These are phyloP conservation scores for Tinamus major DNA, from an alignment of 2,797 vertebrate genomes.

Conservation along the genomic window DNA sequence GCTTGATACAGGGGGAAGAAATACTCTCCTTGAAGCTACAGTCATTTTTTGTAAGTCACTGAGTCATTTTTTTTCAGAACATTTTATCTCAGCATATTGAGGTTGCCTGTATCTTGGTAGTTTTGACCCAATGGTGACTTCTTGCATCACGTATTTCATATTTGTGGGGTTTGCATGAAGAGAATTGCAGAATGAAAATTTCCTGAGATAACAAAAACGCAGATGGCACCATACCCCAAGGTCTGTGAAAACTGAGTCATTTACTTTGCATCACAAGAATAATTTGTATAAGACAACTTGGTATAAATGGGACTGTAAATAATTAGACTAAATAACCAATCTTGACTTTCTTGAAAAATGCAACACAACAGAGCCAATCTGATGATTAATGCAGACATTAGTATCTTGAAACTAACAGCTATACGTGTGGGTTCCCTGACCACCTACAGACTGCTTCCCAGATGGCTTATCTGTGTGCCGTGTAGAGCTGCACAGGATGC, in stretches of 20 bases:
- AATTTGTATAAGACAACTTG: constrained; percentile 14
- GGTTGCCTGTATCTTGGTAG: not conserved
- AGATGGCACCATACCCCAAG: constrained; percentile 4
- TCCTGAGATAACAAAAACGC: constrained; percentile 28
- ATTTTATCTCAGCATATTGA: constrained; percentile 1
- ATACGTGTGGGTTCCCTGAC: not conserved
- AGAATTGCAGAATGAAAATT: constrained; percentile 35
- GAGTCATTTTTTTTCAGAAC: not conserved
- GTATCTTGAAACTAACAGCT: constrained; percentile 25
- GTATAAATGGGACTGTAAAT: constrained; percentile 21
- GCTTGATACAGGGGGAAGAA: not conserved
- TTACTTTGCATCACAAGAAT: constrained; percentile 27
- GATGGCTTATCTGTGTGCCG: not conserved
- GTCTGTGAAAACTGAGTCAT: constrained; percentile 34
- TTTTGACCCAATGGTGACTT: not conserved
- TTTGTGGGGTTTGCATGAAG: not conserved
- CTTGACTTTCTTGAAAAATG: constrained; percentile 10
- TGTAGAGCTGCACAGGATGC: not conserved
- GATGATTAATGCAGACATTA: constrained; percentile 38
- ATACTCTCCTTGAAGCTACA: not conserved
- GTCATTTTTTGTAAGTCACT: not conserved
- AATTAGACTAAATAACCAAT: constrained; percentile 44
- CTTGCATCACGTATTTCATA: not conserved
- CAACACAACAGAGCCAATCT: constrained; percentile 9
- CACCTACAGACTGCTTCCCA: constrained; percentile 19